These are phyloP conservation scores for Bombus vancouverensis DNA, from an alignment of 1,140 invertebrate species.

Conservation along the genomic window DNA sequence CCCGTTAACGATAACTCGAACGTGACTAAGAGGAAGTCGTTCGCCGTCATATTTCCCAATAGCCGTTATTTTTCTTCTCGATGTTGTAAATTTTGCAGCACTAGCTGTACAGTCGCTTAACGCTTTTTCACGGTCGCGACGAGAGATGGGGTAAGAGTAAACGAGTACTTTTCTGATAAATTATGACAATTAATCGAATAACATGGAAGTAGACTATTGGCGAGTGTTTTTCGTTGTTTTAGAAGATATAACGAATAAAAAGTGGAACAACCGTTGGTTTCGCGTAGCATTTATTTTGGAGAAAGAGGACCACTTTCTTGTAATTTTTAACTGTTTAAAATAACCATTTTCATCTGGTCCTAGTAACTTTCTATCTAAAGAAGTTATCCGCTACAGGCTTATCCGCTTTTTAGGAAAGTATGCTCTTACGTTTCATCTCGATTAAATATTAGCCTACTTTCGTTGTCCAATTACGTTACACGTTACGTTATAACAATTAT, in stretches of 20 bases:
- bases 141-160: not conserved
- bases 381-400: too few species aligned
- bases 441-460: not conserved
- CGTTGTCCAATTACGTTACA: not conserved
- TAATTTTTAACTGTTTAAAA: too few species aligned
- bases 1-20: not conserved
- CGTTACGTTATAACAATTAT: not conserved
- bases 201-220: not conserved
- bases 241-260: too few species aligned
- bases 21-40: not conserved
- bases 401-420: not conserved
- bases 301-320: too few species aligned
- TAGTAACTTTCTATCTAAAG: too few species aligned
- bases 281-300: too few species aligned
- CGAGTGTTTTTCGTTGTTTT: too few species aligned
- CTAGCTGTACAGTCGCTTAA: not conserved
- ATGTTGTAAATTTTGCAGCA: not conserved
- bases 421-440: not conserved
- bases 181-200: not conserved
- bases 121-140: not conserved
- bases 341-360: too few species aligned
- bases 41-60: not conserved
- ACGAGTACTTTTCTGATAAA: not conserved
- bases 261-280: too few species aligned
- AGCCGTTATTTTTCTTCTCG: not conserved